Conservation (phyloP, 2,888 invertebrate genomes). For the Drosophila diplacantha region DNA sequence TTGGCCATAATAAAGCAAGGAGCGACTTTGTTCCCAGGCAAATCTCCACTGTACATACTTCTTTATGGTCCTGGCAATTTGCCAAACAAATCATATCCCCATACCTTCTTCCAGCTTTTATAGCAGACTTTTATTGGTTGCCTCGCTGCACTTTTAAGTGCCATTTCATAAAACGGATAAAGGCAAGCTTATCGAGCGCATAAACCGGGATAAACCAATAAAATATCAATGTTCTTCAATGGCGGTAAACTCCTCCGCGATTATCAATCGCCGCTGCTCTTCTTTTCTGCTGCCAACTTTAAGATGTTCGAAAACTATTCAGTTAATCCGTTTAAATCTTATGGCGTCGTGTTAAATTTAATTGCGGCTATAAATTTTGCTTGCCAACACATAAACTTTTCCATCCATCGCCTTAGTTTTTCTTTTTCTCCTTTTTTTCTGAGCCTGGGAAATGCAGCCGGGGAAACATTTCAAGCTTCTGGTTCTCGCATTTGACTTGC, state of each 20-base stretch:
- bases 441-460: constrained; percentile 53
- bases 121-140: constrained; percentile 16
- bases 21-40: not conserved
- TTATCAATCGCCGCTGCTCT: constrained; percentile 5
- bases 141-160: constrained; percentile 5
- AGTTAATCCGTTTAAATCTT: constrained; percentile 69
- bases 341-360: constrained; percentile 69
- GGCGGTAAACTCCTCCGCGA: constrained; percentile 11
- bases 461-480: constrained; percentile 57
- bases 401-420: constrained; percentile 45
- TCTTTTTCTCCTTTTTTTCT: not conserved
- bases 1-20: not conserved
- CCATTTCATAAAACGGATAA: constrained; percentile 33
- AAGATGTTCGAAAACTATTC: constrained; percentile 59
- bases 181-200: constrained; percentile 32
- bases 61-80: constrained; percentile 6
- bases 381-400: constrained; percentile 61
- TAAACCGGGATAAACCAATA: constrained; percentile 65
- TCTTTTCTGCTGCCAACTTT: constrained; percentile 31
- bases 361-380: constrained; percentile 69
- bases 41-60: not conserved
- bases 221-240: constrained; percentile 61
- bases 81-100: constrained; percentile 23
- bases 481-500: constrained; percentile 64
- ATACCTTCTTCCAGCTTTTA: not conserved